Evolutionary conservation across 2,113 vertebrate genomes (phyloP), one percentile per base, ranked within the genome.

Genomic region (Myrmecophaga tridactyla): DNA sequence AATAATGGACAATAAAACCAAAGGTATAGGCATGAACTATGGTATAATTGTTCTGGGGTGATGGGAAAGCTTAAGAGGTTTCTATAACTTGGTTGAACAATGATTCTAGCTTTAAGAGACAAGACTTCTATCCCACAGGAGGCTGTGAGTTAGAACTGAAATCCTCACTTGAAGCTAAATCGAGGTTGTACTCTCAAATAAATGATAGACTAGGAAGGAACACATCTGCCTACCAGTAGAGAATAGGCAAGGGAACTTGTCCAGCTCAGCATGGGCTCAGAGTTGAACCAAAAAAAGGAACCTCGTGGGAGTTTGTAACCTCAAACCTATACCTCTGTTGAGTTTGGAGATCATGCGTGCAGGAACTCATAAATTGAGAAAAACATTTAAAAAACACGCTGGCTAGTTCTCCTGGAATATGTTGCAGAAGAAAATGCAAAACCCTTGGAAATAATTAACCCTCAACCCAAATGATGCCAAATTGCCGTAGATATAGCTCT

Each of bases 351-450:
- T 87, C 70, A 56, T 92, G 21, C 18, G 29, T 87, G 17, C 41
- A 73, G 48, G 63, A 90, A 36, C 39, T 56, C 10, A 36, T 27
- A 94, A 69, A 90, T 39, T 34, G 18, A 89, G 51, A 17, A 87
- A 75, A 63, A 89, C 20, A 60, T 34, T 60, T n/a, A n/a, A 41
- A 51, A 84, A 92, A 7, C 36, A 65, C 29, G 75, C 67, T 53
- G 43, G 86, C 67, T 39, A 31, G 17, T 88, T 93, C 58, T 91
- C 34, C 3, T 93, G 39, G 46, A 18, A 76, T 75, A 8, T 46
- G 34, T 92, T 91, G 34, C 43, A 17, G 43, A 39, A 80, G 51
- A 85, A 77, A 93, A 82, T 91, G 29, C 31, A 92, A 86, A 96
- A 63, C 43, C 77, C 51, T 94, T 73, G n/a, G 39, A 65, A 69